Percentiles rank a stretch among this genome's conserved stretches.
Conservation (phyloP, 2,797 vertebrate species). For the Taenioides sp. region DNA sequence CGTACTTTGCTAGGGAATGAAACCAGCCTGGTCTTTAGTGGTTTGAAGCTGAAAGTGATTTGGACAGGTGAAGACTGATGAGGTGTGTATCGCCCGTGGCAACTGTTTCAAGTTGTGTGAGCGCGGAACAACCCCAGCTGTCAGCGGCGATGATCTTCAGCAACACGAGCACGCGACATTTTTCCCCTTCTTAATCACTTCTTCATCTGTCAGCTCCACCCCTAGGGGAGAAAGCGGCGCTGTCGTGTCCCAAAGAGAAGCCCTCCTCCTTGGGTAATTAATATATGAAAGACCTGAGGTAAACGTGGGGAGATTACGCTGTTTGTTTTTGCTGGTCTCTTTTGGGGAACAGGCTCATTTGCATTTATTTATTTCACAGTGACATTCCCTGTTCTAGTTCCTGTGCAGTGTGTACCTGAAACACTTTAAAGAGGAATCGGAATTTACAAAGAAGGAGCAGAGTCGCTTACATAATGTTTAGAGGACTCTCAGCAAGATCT, state of each 20-base stretch:
- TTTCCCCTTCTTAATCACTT: slow-evolving; percentile 66
- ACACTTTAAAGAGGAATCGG: slow-evolving; percentile 8
- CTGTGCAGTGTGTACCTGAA: slow-evolving; percentile 19
- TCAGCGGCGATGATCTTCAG: slow-evolving; percentile 71
- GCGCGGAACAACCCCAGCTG: slow-evolving; percentile 70
- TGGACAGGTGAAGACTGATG: slow-evolving; percentile 78
- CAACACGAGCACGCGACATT: slow-evolving; percentile 62
- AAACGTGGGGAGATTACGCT: slow-evolving; percentile 58
- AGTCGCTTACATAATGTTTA: slow-evolving; percentile 10
- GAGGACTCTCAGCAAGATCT: not conserved
- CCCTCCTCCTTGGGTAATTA: slow-evolving; percentile 72
- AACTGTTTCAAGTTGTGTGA: slow-evolving; percentile 76
- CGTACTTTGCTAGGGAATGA: not conserved
- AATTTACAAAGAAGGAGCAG: not conserved
- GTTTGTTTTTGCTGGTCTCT: slow-evolving; percentile 47
- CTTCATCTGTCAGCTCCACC: slow-evolving; percentile 75
- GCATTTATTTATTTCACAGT: slow-evolving; percentile 53
- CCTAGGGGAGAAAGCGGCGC: slow-evolving; percentile 50
- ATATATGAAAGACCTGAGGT: slow-evolving; percentile 67
- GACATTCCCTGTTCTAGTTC: slow-evolving; percentile 35
- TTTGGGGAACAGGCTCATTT: slow-evolving; percentile 52
- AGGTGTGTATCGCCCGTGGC: slow-evolving; percentile 75
- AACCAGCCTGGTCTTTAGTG: slow-evolving; percentile 48
- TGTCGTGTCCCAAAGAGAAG: slow-evolving; percentile 69
- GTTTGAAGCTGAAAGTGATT: slow-evolving; percentile 65